A percentile compares a stretch with the other conserved stretches of the same genome.
Conservation (phyloP, 2,888 invertebrate species). For the Pasiphila rectangulata region DNA sequence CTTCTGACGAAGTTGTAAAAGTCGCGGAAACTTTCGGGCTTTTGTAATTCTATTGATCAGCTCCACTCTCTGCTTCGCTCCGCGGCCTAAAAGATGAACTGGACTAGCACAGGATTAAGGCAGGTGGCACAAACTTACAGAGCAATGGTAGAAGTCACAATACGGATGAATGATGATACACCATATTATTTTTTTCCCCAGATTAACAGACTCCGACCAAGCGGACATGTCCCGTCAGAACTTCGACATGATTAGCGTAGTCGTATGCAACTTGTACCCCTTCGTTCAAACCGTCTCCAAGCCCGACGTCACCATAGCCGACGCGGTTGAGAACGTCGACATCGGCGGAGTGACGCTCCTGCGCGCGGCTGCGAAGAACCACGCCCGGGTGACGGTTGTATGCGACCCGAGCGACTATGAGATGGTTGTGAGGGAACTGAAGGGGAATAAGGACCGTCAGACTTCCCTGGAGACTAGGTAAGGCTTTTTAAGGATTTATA, state of each 20-base stretch:
- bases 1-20: no score
- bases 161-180: no score
- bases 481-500: neutral
- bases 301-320: conserved; percentile 88
- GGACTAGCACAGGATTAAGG: no score
- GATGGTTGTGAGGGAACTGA: conserved; percentile 86
- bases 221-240: conserved; percentile 90
- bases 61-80: no score
- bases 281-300: conserved; percentile 93
- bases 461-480: conserved; percentile 87
- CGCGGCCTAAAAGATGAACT: no score
- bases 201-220: conserved; percentile 87
- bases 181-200: no score
- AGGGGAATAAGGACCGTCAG: conserved; percentile 82
- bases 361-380: conserved; percentile 98
- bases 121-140: no score
- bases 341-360: conserved; percentile 97
- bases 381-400: conserved; percentile 94
- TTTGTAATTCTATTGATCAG: no score
- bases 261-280: conserved; percentile 98
- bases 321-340: conserved; percentile 98
- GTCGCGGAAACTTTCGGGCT: no score
- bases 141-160: no score
- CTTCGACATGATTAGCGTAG: conserved; percentile 90
- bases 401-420: conserved; percentile 95